Evolutionary conservation across 2,797 vertebrate genomes (phyloP).

Genomic region (Hoplostethus atlanticus): DNA sequence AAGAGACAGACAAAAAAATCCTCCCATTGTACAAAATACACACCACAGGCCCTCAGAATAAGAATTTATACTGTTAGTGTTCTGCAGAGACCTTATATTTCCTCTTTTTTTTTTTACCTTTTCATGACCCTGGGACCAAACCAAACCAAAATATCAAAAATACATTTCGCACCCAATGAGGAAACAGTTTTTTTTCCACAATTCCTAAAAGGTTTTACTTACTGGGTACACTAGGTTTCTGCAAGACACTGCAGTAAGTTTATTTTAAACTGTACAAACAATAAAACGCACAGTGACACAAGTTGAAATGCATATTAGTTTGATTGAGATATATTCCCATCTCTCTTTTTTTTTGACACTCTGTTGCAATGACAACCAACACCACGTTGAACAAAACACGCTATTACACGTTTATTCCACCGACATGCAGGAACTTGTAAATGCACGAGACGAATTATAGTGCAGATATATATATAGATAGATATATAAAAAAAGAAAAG

Average conservation of each 20-base stretch:
- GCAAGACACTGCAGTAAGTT: slow-evolving; percentile 32
- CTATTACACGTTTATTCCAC: slow-evolving; percentile 36
- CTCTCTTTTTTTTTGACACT: not conserved
- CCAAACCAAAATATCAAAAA: slow-evolving; percentile 64
- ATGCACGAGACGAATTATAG: slow-evolving; percentile 19
- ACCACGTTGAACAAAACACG: slow-evolving; percentile 42
- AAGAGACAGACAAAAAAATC: slow-evolving; percentile 44
- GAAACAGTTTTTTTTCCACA: slow-evolving; percentile 8
- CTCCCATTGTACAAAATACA: slow-evolving; percentile 40
- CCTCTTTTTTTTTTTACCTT: not conserved
- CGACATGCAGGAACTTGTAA: slow-evolving; percentile 65
- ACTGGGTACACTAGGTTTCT: slow-evolving; percentile 29
- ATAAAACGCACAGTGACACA: slow-evolving; percentile 41
- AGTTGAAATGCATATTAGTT: slow-evolving; percentile 54
- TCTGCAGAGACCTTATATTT: slow-evolving; percentile 39
- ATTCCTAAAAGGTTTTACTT: slow-evolving; percentile 1
- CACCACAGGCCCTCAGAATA: slow-evolving; percentile 6
- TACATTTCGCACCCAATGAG: slow-evolving; percentile 42
- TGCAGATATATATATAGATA: slow-evolving; percentile 19
- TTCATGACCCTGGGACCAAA: not conserved
- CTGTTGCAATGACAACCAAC: slow-evolving; percentile 34
- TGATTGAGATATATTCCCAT: slow-evolving; percentile 26
- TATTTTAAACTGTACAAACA: slow-evolving; percentile 30
- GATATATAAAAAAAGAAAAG: slow-evolving; percentile 23
- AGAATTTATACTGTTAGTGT: slow-evolving; percentile 18